Evolutionary conservation across 2,797 vertebrate genomes (phyloP).

Genomic region (Sebastes minor): DNA sequence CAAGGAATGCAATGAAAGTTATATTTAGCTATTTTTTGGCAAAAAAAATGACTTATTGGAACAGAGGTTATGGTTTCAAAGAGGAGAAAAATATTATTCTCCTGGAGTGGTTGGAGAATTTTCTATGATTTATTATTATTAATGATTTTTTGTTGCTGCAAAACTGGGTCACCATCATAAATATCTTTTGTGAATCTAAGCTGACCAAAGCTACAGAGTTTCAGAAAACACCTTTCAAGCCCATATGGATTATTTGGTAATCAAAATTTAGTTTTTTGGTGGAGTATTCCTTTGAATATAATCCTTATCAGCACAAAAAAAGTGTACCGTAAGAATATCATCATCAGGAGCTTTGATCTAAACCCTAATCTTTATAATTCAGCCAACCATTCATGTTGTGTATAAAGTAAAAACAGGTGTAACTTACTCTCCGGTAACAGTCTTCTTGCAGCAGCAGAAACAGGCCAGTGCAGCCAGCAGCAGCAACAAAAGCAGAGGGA

Average conservation of each 20-base stretch:
- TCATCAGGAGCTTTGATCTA: not conserved
- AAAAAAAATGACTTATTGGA: not conserved
- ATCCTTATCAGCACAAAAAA: not conserved
- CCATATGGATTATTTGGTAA: not conserved
- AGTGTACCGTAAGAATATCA: not conserved
- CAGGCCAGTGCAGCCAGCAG: constrained; percentile 77
- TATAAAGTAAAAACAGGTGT: not conserved
- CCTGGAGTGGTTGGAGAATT: not conserved
- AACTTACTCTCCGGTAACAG: constrained; percentile 81
- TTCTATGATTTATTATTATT: not conserved
- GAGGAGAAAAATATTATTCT: not conserved
- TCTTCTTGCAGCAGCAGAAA: constrained; percentile 81
- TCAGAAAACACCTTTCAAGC: not conserved
- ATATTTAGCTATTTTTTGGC: not conserved
- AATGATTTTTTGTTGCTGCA: not conserved
- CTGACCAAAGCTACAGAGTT: not conserved
- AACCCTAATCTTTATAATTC: not conserved
- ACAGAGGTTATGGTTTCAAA: not conserved
- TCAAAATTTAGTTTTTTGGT: not conserved
- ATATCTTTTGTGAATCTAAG: not conserved
- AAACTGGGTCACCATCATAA: not conserved
- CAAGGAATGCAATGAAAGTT: not conserved
- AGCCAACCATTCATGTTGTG: not conserved
- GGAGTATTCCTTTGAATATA: not conserved
- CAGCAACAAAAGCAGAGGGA: constrained; percentile 83